Evolutionary conservation across 2,797 vertebrate genomes (phyloP), one percentile per base, ranked within the genome.

Genomic region (Gorsachius magnificus): DNA sequence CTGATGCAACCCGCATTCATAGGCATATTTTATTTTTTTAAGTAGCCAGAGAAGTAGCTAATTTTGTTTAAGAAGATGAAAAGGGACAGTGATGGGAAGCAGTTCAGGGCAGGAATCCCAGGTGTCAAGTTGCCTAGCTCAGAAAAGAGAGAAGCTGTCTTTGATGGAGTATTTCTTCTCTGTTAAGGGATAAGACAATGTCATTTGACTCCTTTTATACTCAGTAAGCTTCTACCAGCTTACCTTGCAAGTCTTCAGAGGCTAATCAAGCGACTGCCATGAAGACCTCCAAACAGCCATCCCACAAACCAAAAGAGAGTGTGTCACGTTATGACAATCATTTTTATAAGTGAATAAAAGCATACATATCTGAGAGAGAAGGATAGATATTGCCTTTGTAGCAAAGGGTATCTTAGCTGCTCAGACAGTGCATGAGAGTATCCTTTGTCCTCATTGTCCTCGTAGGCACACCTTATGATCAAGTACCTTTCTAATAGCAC

Each of bases 11-110:
- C 11, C n/a, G 70, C 38, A 48, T 13, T 63, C 33, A 15, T 57
- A 57, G 36, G 11, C 5, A 17, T 68, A 84, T 85, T 57, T 72
- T 36, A 61, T 79, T 22, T 24, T 92, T 71, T 46, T n/a, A 79
- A 70, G 26, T 63, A 48, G 2, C 4, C 15, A 53, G 16, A 24
- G 24, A 80, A 84, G 18, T 13, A 78, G 25, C 28, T 15, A 48
- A 13, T 21, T 94, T 65, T 89, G 19, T 56, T 65, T 65, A 77
- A 54, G 68, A 91, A 79, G 63, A 58, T 28, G 70, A 80, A 87
- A 75, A 65, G 3, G 18, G 7, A 29, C 0, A 1, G 51, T 38
- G 57, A 12, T 24, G 6, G 38, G 53, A 82, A 87, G 5, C 2
- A 36, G 0, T 35, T 86, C 53, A 79, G 38, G 26, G 63, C 29